phyloP scores from a whole-genome alignment of 2,888 invertebrate genomes.

The Rhyacophila evoluta region DNA sequence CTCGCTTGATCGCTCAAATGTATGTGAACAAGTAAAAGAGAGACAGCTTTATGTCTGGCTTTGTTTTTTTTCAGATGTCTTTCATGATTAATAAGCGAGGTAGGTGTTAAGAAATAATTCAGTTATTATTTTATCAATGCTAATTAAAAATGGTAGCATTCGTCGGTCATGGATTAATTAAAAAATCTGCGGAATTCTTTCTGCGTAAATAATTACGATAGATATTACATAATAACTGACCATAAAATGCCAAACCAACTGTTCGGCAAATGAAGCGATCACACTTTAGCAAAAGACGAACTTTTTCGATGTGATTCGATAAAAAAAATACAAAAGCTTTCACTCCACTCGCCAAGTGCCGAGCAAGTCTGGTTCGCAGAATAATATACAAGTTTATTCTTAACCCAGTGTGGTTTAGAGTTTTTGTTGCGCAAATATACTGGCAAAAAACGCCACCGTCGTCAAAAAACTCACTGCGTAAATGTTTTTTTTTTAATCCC shows the following conservation, averaged over 20 bases:
- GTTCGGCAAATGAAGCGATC: not conserved
- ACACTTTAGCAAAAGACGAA: not conserved
- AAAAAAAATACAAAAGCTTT: constrained; percentile 1
- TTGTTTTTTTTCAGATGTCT: too few species aligned
- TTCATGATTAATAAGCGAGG: too few species aligned
- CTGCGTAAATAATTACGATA: too few species aligned
- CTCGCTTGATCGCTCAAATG: too few species aligned
- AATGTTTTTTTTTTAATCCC: constrained; percentile 16
- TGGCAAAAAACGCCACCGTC: not conserved
- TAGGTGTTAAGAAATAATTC: too few species aligned
- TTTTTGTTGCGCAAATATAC: not conserved
- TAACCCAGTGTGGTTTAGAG: not conserved
- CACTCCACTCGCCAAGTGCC: not conserved
- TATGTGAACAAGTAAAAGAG: too few species aligned
- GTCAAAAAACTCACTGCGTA: not conserved
- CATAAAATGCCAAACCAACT: not conserved
- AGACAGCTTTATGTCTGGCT: too few species aligned
- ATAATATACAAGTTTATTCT: not conserved
- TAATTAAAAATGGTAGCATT: too few species aligned
- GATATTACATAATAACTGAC: too few species aligned
- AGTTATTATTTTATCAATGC: too few species aligned
- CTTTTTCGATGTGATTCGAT: constrained; percentile 7
- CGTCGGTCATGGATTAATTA: too few species aligned
- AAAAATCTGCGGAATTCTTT: too few species aligned
- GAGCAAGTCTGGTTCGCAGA: not conserved